phyloP scores from a whole-genome alignment of 2,888 invertebrate genomes.

The Dynastes grantii region DNA sequence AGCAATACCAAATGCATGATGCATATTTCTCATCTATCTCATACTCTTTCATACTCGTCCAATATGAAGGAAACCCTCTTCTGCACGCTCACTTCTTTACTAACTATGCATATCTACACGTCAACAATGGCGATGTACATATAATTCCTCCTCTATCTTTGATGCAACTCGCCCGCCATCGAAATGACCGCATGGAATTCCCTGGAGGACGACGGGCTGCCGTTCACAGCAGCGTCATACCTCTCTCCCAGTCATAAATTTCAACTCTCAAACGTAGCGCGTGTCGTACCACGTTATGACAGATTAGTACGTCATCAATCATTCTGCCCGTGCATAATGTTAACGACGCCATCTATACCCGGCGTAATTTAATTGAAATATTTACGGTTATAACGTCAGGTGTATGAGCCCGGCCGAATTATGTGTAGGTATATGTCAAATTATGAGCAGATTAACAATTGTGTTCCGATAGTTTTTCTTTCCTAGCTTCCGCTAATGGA shows the following conservation, averaged over 20 bases:
- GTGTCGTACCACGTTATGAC: slow-evolving; percentile 67
- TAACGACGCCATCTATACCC: slow-evolving; percentile 40
- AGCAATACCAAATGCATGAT: too few relatives aligned
- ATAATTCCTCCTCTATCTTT: slow-evolving; percentile 55
- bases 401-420: neutral
- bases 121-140: slow-evolving; percentile 46
- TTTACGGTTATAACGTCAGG: slow-evolving; percentile 47
- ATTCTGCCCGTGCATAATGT: slow-evolving; percentile 59
- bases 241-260: slow-evolving; percentile 65
- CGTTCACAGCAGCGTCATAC: slow-evolving; percentile 42
- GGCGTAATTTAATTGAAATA: slow-evolving; percentile 54
- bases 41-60: too few relatives aligned
- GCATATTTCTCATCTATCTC: too few relatives aligned
- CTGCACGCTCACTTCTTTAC: too few relatives aligned
- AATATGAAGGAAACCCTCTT: too few relatives aligned
- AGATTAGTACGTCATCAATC: slow-evolving; percentile 71
- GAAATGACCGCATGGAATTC: slow-evolving; percentile 49
- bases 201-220: slow-evolving; percentile 36
- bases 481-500: too few relatives aligned
- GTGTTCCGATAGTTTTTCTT: too few relatives aligned
- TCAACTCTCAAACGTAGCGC: slow-evolving; percentile 60
- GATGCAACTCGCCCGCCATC: slow-evolving; percentile 49
- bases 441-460: too few relatives aligned
- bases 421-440: too few relatives aligned
- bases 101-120: neutral